A percentile compares a stretch with the other conserved stretches of the same genome.
phyloP scores from a whole-genome alignment of 1,140 invertebrate genomes.

The Ericerus pela region DNA sequence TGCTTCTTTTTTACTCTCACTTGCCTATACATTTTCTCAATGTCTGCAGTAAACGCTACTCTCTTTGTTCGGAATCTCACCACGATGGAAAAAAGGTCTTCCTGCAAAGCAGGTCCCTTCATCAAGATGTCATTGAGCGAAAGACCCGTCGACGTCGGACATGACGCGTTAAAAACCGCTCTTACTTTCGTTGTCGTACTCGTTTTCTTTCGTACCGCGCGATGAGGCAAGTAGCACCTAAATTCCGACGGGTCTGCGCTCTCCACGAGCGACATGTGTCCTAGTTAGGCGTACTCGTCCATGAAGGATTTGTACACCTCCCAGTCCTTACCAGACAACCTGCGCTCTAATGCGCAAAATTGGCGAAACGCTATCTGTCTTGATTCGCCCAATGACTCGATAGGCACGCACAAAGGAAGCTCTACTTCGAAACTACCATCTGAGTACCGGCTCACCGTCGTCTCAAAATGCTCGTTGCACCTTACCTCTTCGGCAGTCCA shows the following conservation, averaged over 20 bases:
- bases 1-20: slow-evolving; percentile 27
- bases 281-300: slow-evolving; percentile 22
- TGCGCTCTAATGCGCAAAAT: no score
- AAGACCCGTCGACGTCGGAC: slow-evolving; percentile 21
- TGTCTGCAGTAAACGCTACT: slow-evolving; percentile 28
- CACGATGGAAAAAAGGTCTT: slow-evolving; percentile 30
- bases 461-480: no score
- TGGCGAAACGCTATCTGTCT: no score
- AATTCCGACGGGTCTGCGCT: background rate
- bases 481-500: no score
- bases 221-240: background rate
- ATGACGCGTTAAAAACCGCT: slow-evolving; percentile 30
- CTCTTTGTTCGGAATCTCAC: slow-evolving; percentile 29
- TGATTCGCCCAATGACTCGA: no score
- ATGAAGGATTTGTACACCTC: no score
- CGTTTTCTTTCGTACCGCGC: slow-evolving; percentile 5
- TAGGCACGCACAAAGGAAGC: no score
- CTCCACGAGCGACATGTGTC: slow-evolving; percentile 26
- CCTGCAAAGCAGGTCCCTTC: slow-evolving; percentile 26
- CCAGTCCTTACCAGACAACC: no score
- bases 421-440: no score
- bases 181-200: slow-evolving; percentile 24
- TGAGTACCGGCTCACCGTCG: no score
- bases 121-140: slow-evolving; percentile 29
- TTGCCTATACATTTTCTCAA: slow-evolving; percentile 33